phyloP scores from a whole-genome alignment of 2,113 vertebrate genomes.

The Oreotragus oreotragus region DNA sequence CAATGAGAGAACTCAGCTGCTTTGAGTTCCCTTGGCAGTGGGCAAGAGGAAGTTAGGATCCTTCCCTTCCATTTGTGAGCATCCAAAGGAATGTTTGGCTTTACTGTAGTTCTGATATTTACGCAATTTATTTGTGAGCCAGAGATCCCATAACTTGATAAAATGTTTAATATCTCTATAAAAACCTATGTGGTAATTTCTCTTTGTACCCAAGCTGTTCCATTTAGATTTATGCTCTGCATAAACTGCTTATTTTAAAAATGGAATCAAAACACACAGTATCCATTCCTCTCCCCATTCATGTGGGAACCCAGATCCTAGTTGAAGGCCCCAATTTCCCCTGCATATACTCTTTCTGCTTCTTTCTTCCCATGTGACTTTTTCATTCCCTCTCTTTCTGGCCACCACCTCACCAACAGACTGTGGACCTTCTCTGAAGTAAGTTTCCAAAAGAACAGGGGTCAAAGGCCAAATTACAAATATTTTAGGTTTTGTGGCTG shows the following conservation, averaged over 20 bases:
- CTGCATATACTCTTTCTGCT: neutral
- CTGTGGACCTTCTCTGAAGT: neutral
- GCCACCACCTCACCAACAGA: neutral
- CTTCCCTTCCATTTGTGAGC: neutral
- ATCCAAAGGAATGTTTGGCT: neutral
- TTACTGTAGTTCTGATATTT: neutral
- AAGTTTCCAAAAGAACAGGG: neutral
- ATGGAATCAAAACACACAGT: neutral
- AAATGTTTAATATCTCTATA: neutral
- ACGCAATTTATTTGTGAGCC: conserved; percentile 22
- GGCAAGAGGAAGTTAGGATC: neutral
- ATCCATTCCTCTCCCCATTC: neutral
- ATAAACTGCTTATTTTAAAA: neutral
- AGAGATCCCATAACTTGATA: conserved; percentile 16
- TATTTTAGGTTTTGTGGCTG: neutral
- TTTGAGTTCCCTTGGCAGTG: neutral
- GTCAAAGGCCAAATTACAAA: neutral
- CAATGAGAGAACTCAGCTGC: neutral
- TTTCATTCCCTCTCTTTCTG: neutral
- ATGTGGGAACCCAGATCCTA: neutral
- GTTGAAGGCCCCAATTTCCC: neutral
- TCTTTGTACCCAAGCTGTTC: neutral
- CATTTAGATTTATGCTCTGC: neutral
- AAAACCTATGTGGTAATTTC: conserved; percentile 15
- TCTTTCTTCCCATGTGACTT: neutral